Conservation (phyloP, 2,797 vertebrate genomes). For the Heterohyrax brucei region DNA sequence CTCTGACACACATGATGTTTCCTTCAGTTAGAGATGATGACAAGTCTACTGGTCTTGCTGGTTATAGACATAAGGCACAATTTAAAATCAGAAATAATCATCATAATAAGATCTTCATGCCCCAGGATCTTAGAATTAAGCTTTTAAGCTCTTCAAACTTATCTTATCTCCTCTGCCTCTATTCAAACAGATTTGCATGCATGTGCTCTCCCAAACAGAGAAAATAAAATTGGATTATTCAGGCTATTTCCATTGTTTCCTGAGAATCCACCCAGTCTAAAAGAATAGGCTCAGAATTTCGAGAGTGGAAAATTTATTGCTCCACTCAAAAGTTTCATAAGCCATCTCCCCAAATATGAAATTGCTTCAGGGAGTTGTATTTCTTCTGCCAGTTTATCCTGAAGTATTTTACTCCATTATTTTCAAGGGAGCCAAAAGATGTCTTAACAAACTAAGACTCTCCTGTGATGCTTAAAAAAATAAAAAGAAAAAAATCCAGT, state of each 20-base stretch:
- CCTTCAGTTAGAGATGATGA: neutral
- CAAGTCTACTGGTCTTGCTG: neutral
- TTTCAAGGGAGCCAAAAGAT: constrained; percentile 60
- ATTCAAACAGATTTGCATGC: neutral
- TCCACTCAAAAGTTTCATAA: constrained; percentile 63
- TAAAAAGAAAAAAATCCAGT: neutral
- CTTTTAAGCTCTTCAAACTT: neutral
- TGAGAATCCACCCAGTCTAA: constrained; percentile 3
- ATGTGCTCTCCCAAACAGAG: neutral
- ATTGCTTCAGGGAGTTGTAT: neutral
- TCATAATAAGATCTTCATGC: neutral
- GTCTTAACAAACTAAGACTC: constrained; percentile 53
- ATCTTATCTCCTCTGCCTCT: neutral
- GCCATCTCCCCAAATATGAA: constrained; percentile 27
- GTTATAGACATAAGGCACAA: neutral
- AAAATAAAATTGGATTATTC: neutral
- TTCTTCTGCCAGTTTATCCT: constrained; percentile 43
- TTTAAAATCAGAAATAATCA: constrained; percentile 9
- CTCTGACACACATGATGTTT: neutral
- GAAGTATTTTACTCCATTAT: constrained; percentile 52
- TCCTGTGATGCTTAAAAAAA: neutral
- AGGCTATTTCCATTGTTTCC: neutral
- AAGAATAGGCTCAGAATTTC: constrained; percentile 33
- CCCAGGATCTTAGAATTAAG: neutral
- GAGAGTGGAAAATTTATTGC: constrained; percentile 56